Conservation (phyloP, 2,797 vertebrate genomes). For the Falco berigora region DNA sequence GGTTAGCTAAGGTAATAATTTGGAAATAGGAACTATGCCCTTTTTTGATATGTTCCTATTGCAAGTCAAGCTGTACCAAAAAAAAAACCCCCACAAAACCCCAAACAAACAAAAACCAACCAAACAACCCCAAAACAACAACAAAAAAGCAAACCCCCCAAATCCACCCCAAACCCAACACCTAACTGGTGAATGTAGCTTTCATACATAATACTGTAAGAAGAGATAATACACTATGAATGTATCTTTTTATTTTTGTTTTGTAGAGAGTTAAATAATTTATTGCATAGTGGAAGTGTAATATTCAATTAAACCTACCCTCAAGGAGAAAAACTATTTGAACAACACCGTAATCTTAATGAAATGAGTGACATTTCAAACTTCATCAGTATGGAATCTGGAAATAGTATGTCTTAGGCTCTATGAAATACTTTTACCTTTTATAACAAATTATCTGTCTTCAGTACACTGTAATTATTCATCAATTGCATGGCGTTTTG, state of each 20-base stretch:
- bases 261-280: background rate
- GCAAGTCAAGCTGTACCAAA: background rate
- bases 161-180: background rate
- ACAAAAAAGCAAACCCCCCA: background rate
- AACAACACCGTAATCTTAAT: background rate
- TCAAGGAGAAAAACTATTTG: background rate
- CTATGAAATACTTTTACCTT: background rate
- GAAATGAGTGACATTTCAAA: background rate
- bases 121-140: too few species aligned
- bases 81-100: too few species aligned
- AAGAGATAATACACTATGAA: background rate
- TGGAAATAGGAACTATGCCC: background rate
- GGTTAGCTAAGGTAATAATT: background rate
- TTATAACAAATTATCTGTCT: background rate
- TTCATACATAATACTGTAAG: background rate
- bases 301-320: background rate
- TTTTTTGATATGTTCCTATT: background rate
- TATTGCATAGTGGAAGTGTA: background rate
- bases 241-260: background rate
- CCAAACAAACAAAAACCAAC: too few species aligned
- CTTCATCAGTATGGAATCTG: background rate
- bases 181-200: too few species aligned
- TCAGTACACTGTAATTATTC: background rate
- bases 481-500: background rate
- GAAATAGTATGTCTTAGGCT: background rate